Evolutionary conservation across 2,113 vertebrate species (phyloP), one percentile per base, ranked within the genome.

Genomic region (Fukomys damarensis): DNA sequence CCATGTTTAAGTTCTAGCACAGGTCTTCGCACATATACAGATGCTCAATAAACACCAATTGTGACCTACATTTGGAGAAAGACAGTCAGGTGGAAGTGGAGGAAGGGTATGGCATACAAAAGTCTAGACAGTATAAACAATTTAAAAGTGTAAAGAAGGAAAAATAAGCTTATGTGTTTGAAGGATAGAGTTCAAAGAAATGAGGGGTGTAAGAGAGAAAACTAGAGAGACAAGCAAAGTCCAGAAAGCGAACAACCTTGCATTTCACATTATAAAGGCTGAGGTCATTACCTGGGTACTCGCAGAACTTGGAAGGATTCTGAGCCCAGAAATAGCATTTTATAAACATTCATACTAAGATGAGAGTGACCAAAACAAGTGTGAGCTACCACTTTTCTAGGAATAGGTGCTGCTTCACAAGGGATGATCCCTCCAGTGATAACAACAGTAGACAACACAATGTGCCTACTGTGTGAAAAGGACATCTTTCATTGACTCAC

Each of bases 401-500:
- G 54, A 88, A 79, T 82, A 82, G 56, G 52, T 70, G 2, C 79
- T 95, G 30, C 41, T 89, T 93, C 66, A 30, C 43, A 95, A 93
- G 17, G 74, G 3, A 35, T 32, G 70, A 49, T 70, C 28, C 24
- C 4, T 86, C 68, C 63, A 46, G 10, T 54, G 30, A 80, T 59
- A 65, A 58, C 38, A 88, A 58, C 54, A 74, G 72, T 35, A 87
- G 35, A 12, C 30, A 61, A 66, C 12, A 22, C 2, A 70, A 49
- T 59, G 74, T 41, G 13, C 35, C 66, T 56, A 76, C 11, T n/a
- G 0, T 41, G 11, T 91, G 70, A 89, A 86, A 93, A 89, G 61
- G 14, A 83, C 43, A 77, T 5, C 41, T 83, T 74, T 24, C 2
- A 66, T 77, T 68, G 86, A 56, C 38, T 46, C 43, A 22, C 56